Conservation (phyloP, 2,113 vertebrate genomes). For the Chloropsis cyanopogon region DNA sequence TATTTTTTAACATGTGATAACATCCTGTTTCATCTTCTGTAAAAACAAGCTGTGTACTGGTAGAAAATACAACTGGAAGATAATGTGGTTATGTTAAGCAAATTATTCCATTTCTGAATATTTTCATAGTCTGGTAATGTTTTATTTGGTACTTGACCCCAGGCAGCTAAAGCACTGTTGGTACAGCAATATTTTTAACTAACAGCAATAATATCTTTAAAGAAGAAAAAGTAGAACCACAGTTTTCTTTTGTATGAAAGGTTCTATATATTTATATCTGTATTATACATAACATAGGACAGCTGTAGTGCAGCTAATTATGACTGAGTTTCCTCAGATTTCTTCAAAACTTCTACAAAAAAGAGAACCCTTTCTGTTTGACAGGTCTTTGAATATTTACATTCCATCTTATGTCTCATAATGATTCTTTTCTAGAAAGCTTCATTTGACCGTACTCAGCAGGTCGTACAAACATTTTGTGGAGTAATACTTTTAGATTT, state of each 20-base stretch:
- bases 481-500: neutral
- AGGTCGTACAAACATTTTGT: neutral
- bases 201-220: neutral
- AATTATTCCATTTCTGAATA: neutral
- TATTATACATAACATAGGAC: neutral
- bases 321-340: neutral
- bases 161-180: neutral
- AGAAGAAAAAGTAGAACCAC: neutral
- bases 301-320: neutral
- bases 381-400: neutral
- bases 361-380: neutral
- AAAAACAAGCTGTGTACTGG: neutral
- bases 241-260: neutral
- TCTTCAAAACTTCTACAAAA: neutral
- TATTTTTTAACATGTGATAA: neutral
- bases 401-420: neutral
- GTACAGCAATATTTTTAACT: neutral
- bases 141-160: neutral
- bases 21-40: neutral
- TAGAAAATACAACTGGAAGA: neutral
- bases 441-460: neutral
- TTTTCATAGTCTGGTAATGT: neutral
- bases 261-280: neutral
- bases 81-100: neutral
- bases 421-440: neutral